Percentiles rank a stretch among this genome's conserved stretches.
Evolutionary conservation across 92 coral and sea anemone species (phyloP).

Genomic region (Heliopora coerulea): DNA sequence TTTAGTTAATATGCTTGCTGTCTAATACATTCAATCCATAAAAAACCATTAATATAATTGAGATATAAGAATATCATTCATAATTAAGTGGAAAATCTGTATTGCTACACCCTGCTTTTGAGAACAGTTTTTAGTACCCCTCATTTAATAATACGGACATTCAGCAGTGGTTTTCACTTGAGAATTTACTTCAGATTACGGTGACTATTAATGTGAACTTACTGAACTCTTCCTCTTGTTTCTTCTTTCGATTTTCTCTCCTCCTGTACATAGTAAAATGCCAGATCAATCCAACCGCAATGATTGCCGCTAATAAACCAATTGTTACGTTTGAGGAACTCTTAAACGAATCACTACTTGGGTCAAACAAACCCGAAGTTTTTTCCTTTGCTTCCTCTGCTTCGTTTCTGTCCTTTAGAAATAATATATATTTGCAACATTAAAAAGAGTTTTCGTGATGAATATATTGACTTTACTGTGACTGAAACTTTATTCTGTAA

Average conservation of each 20-base stretch:
- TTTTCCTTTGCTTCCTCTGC: slow-evolving; percentile 58
- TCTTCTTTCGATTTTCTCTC: not conserved
- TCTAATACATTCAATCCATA: too few species aligned
- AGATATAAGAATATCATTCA: too few species aligned
- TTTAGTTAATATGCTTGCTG: too few species aligned
- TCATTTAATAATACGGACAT: too few species aligned
- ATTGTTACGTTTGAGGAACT: slow-evolving; percentile 24
- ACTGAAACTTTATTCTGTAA: too few species aligned
- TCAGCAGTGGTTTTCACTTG: too few species aligned
- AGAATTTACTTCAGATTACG: too few species aligned
- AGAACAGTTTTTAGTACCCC: too few species aligned
- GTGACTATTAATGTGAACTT: not conserved
- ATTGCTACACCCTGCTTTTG: too few species aligned
- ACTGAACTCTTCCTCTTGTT: not conserved
- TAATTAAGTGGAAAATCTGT: too few species aligned
- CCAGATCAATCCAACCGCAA: slow-evolving; percentile 4
- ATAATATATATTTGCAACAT: not conserved
- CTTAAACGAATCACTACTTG: slow-evolving; percentile 1
- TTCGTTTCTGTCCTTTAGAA: slow-evolving; percentile 46
- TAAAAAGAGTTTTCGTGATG: not conserved
- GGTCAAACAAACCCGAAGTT: slow-evolving; percentile 65
- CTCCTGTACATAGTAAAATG: slow-evolving; percentile 25
- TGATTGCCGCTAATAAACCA: slow-evolving; percentile 5
- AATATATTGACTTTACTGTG: too few species aligned
- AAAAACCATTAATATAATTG: too few species aligned